phyloP scores from a whole-genome alignment of 1,140 invertebrate genomes.

The Hyles vespertilio region DNA sequence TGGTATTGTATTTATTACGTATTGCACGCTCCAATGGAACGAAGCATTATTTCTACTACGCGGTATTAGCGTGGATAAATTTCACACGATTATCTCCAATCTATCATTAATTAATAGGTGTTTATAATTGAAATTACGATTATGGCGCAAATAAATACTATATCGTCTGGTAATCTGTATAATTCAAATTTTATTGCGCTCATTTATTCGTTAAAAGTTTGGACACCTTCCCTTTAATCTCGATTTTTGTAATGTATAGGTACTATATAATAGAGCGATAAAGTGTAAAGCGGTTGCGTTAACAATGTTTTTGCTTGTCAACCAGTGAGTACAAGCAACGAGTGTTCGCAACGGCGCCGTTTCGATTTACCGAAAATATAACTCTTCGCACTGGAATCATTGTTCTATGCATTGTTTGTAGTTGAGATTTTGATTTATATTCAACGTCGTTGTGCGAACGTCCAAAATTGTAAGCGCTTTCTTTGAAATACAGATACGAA shows the following conservation, averaged over 20 bases:
- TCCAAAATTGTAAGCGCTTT: constrained; percentile 14
- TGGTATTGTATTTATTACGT: constrained; percentile 5
- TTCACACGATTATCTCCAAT: no score
- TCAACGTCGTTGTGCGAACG: constrained; percentile 8
- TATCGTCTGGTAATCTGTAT: neutral
- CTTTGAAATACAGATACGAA: constrained; percentile 12
- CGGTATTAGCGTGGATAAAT: no score
- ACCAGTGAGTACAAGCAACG: constrained; percentile 7
- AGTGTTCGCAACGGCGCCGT: constrained; percentile 6
- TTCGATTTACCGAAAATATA: neutral
- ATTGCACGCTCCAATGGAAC: constrained; percentile 5
- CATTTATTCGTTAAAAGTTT: no score
- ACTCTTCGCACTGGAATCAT: constrained; percentile 10
- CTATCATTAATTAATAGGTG: no score
- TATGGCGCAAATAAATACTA: no score
- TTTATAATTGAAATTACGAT: no score
- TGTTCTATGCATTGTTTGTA: constrained; percentile 15
- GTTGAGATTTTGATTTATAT: constrained; percentile 17
- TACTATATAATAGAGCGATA: no score
- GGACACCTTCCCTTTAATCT: no score
- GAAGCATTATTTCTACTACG: constrained; percentile 2
- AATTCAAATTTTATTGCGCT: no score
- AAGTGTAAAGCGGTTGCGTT: no score
- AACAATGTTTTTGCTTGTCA: constrained; percentile 13
- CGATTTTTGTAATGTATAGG: no score